Evolutionary conservation across 2,113 vertebrate genomes (phyloP).

Genomic region (Misgurnus anguillicaudatus): DNA sequence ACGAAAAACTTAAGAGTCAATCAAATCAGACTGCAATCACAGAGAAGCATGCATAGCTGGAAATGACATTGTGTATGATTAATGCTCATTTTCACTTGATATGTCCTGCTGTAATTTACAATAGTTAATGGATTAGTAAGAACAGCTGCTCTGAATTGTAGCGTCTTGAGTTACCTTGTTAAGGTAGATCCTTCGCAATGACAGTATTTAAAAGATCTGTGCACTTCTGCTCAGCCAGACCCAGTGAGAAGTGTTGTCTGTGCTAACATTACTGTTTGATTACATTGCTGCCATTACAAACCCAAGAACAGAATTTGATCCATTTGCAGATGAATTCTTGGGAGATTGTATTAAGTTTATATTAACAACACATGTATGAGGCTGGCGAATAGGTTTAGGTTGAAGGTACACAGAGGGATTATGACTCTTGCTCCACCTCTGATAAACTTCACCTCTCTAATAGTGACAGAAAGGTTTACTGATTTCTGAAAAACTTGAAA

Average conservation of each 20-base stretch:
- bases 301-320: constrained; percentile 49
- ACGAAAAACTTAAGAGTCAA: neutral
- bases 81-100: constrained; percentile 10
- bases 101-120: neutral
- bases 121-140: constrained; percentile 66
- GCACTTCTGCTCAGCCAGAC: constrained; percentile 7
- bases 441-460: no score
- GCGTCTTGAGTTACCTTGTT: constrained; percentile 68
- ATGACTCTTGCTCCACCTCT: neutral
- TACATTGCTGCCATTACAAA: constrained; percentile 59
- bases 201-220: constrained; percentile 69
- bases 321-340: constrained; percentile 52
- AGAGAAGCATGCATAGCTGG: neutral
- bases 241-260: neutral
- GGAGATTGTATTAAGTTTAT: constrained; percentile 53
- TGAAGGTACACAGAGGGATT: neutral
- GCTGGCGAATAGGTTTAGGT: neutral
- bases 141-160: constrained; percentile 71
- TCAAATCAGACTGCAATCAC: constrained; percentile 21
- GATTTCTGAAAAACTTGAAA: no score
- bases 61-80: constrained; percentile 33
- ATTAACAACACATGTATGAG: constrained; percentile 66
- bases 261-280: constrained; percentile 60
- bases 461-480: no score
- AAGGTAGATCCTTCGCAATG: constrained; percentile 66